These are phyloP conservation scores for Clarias magur DNA, from an alignment of 2,113 vertebrate genomes.

Conservation along the genomic window DNA sequence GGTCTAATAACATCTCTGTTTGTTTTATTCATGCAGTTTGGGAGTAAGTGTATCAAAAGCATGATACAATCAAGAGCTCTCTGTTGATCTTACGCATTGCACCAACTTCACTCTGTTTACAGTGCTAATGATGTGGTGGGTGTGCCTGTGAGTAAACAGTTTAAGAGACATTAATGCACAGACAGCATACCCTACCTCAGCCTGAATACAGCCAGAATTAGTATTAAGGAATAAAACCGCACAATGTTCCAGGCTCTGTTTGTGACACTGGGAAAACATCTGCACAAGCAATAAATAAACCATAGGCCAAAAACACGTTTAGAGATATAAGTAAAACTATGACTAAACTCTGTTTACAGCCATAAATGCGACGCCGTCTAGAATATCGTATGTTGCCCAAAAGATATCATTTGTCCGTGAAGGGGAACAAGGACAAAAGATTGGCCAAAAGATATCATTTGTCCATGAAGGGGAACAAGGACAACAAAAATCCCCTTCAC, in stretches of 20 bases:
- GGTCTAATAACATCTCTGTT: neutral
- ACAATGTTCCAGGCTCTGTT: slow-evolving; percentile 3
- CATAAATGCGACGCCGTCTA: too few relatives aligned
- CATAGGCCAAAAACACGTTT: neutral
- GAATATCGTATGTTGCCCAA: too few relatives aligned
- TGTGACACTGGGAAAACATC: slow-evolving; percentile 23
- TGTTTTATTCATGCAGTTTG: neutral
- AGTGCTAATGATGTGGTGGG: slow-evolving; percentile 60
- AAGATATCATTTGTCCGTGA: too few relatives aligned
- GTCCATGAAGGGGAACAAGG: too few relatives aligned
- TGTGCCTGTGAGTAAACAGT: slow-evolving; percentile 33
- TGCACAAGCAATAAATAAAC: slow-evolving; percentile 29
- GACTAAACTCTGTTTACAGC: neutral
- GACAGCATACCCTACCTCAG: slow-evolving; percentile 36
- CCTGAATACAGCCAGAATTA: slow-evolving; percentile 25
- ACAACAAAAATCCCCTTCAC: too few relatives aligned
- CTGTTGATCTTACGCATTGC: slow-evolving; percentile 49
- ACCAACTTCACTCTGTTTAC: slow-evolving; percentile 62
- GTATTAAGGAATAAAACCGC: slow-evolving; percentile 23
- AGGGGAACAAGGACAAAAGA: too few relatives aligned
- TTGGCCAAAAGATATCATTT: too few relatives aligned
- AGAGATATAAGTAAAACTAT: neutral
- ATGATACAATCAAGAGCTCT: neutral
- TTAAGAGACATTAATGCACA: slow-evolving; percentile 33
- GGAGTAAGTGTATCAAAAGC: neutral